Evolutionary conservation across 2,113 vertebrate species (phyloP), one percentile per base, ranked within the genome.

Genomic region (Nibea coibor): DNA sequence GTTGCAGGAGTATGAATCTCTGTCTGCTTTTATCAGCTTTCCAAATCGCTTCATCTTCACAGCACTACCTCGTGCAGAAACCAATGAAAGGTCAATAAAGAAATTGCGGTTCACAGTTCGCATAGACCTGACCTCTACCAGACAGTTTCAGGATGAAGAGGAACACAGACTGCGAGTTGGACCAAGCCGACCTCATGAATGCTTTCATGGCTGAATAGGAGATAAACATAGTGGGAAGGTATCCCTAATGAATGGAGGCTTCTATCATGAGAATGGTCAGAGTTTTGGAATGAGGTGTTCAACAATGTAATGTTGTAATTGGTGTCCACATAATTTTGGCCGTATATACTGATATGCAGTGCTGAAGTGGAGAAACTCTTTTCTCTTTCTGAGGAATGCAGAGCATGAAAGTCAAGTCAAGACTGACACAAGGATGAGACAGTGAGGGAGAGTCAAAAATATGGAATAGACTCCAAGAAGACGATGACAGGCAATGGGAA

Each of bases 401-500:
- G 39, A 61, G 57, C 71, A 81, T 76, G 51, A 80, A 79, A 79
- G 71, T 45, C 50, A 62, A 74, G 68, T 63, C 61, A 26, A 22
- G 28, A 22, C 43, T 50, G 45, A 35, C 45, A 73, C 57, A 11
- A n/a, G 61, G 45, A 51, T 59, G 78, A 71, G 65, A 75, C 47
- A 26, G 19, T 12, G 72, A 50, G 24, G 3, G 72, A 65, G 42
- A 45, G 69, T 39, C 16, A 54, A 24, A 50, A 31, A 66, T 14
- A 45, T 45, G 43, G 43, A 11, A 45, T 4, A 15, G 43, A 45
- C 43, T 39, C 35, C 2, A 4, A 45, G 43, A 45, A 4, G 12
- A 45, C 3, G 43, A 45, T 45, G 43, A 45, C 43, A 45, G 12
- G 47, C 2, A 10, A 58, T 28, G 42, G 48, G 5, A 24, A 14